Evolutionary conservation across 2,888 invertebrate genomes (phyloP).

Genomic region (Pollenia angustigena): DNA sequence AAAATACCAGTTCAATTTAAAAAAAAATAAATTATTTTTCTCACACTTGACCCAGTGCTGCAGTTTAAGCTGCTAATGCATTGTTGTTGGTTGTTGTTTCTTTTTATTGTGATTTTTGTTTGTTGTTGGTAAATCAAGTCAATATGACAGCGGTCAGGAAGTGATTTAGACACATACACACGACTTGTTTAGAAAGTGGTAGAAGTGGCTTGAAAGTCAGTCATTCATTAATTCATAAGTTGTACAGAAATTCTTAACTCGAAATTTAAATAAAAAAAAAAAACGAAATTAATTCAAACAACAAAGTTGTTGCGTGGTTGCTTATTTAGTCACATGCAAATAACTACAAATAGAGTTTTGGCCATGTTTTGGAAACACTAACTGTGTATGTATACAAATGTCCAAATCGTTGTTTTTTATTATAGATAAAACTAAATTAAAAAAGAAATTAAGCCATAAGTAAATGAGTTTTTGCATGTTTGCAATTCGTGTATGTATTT

Average conservation of each 20-base stretch:
- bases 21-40: slow-evolving; percentile 7
- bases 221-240: not conserved
- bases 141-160: slow-evolving; percentile 66
- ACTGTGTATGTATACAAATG: not conserved
- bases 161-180: slow-evolving; percentile 57
- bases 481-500: slow-evolving; percentile 12
- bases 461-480: slow-evolving; percentile 47
- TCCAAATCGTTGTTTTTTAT: slow-evolving; percentile 11
- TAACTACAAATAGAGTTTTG: not conserved
- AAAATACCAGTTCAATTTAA: not conserved
- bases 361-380: too few species aligned
- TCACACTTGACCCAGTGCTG: slow-evolving; percentile 59
- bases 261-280: slow-evolving; percentile 39
- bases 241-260: slow-evolving; percentile 11
- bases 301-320: slow-evolving; percentile 32
- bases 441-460: slow-evolving; percentile 44
- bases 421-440: slow-evolving; percentile 24
- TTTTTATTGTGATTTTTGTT: slow-evolving; percentile 1
- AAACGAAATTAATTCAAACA: not conserved
- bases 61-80: slow-evolving; percentile 34
- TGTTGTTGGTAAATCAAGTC: slow-evolving; percentile 34
- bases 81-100: slow-evolving; percentile 28
- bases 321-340: slow-evolving; percentile 40
- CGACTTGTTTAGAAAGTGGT: slow-evolving; percentile 72
- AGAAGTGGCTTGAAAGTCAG: slow-evolving; percentile 51